A percentile compares a stretch with the other conserved stretches of the same genome.
phyloP scores from a whole-genome alignment of 2,797 vertebrate genomes.

The Arctocebus calabarensis region DNA sequence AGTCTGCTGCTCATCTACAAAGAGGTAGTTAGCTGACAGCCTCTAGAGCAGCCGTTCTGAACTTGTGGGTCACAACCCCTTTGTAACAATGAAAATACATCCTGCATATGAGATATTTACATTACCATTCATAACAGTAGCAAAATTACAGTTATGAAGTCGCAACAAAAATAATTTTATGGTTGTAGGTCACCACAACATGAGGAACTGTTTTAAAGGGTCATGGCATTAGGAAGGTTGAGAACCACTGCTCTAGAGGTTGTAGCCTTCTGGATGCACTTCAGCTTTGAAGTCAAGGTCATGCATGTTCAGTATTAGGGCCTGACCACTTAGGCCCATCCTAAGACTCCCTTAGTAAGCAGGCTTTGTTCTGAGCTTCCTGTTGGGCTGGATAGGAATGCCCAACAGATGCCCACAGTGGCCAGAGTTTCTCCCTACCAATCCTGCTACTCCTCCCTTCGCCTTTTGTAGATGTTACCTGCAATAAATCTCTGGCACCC shows the following conservation, averaged over 20 bases:
- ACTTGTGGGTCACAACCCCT: too few species aligned
- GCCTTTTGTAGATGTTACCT: not conserved
- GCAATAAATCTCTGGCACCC: not conserved
- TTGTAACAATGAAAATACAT: too few species aligned
- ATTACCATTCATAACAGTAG: too few species aligned
- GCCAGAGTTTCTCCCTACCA: not conserved
- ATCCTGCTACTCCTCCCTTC: not conserved
- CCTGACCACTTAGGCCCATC: not conserved
- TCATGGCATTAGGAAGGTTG: too few species aligned
- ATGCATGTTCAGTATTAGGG: too few species aligned
- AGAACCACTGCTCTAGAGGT: not conserved
- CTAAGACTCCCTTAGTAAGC: rapidly evolving
- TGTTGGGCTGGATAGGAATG: too few species aligned
- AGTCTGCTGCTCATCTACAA: not conserved
- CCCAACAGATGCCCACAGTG: rapidly evolving
- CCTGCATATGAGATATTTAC: too few species aligned
- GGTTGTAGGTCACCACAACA: too few species aligned
- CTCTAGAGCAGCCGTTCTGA: not conserved
- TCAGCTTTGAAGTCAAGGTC: not conserved
- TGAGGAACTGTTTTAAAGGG: too few species aligned
- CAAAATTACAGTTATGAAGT: too few species aligned
- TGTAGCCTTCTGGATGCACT: too few species aligned
- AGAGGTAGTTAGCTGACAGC: not conserved
- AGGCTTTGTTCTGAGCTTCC: not conserved
- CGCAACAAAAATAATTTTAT: too few species aligned